Percentiles rank a stretch among this genome's conserved stretches.
phyloP scores from a whole-genome alignment of 2,888 invertebrate genomes.

The Mechanitis messenoides region DNA sequence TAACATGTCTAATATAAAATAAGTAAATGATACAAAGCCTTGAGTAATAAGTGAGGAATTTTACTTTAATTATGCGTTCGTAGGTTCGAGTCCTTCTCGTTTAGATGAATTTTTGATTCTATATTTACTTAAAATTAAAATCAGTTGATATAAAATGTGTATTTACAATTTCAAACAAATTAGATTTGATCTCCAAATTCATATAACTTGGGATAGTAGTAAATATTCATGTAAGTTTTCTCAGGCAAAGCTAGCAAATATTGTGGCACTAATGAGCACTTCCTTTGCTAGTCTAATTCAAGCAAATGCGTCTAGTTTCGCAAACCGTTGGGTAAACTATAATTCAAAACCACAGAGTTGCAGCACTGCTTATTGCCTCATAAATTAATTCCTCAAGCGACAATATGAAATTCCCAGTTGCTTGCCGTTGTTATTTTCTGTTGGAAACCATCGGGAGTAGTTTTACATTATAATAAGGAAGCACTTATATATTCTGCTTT shows the following conservation, averaged over 20 bases:
- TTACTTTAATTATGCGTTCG: background rate
- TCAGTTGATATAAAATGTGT: no score
- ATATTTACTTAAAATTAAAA: no score
- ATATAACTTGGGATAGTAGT: background rate
- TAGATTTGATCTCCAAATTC: background rate
- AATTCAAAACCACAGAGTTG: conserved; percentile 22
- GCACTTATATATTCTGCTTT: background rate
- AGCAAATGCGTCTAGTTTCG: conserved; percentile 13
- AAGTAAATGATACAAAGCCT: no score
- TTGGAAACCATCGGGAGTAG: conserved; percentile 2
- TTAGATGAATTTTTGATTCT: no score
- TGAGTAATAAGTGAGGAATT: no score
- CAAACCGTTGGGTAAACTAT: conserved; percentile 17
- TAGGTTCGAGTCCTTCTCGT: no score
- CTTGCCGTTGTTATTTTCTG: conserved; percentile 8
- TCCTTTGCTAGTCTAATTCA: conserved; percentile 12
- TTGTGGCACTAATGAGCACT: conserved; percentile 8
- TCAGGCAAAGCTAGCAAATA: conserved; percentile 5
- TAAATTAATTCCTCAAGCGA: conserved; percentile 31
- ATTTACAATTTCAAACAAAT: background rate
- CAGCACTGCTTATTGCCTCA: conserved; percentile 27
- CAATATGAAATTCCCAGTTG: conserved; percentile 30
- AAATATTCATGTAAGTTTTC: conserved; percentile 7
- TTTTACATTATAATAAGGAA: background rate
- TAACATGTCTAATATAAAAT: no score